Evolutionary conservation across 2,797 vertebrate species (phyloP), one percentile per base, ranked within the genome.

Genomic region (Eidolon dupreanum): DNA sequence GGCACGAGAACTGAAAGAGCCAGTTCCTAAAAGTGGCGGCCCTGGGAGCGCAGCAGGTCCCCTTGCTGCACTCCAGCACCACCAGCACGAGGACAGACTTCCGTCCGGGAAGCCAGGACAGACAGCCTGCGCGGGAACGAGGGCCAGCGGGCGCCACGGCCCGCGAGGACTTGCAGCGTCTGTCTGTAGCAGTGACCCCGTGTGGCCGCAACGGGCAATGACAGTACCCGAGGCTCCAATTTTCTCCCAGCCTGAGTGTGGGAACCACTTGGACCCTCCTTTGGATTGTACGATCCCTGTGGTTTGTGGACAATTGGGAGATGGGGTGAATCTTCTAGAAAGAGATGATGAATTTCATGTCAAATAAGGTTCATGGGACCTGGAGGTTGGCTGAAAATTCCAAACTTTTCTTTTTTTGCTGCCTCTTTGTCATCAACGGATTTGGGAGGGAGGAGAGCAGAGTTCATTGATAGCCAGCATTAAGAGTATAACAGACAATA

Each of bases 51-150:
- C 79, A 51, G 43, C 85, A 83, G 53, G 53, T n/a, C 3, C 28
- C 2, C 13, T 41, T 59, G 13, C 51, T 20, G 28, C 16, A 5
- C 28, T 11, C 49, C 41, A 57, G 31, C 24, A 5, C 6, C 28
- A 8, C 49, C 41, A 57, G 31, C 24, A 5, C 6, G 3, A 26
- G 31, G 31, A 75, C 46, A 17, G 0, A 6, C 41, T 24, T 88
- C 22, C 41, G 12, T 46, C 0, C 0, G 8, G 31, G 41, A 79
- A 85, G 26, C 6, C 31, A 8, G 33, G 71, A 36, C 6, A 0
- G 20, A 70, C 53, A 41, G 41, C 5, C 16, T 2, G n/a, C 0
- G 0, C 2, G 0, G 33, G 31, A 43, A 33, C 15, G 0, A 1
- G 36, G 24, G 17, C 12, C 26, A 1, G 15, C 0, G 0, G 0